These are phyloP conservation scores for Sarotherodon lohbergeri DNA, from an alignment of 2,113 vertebrate species.

Conservation along the genomic window DNA sequence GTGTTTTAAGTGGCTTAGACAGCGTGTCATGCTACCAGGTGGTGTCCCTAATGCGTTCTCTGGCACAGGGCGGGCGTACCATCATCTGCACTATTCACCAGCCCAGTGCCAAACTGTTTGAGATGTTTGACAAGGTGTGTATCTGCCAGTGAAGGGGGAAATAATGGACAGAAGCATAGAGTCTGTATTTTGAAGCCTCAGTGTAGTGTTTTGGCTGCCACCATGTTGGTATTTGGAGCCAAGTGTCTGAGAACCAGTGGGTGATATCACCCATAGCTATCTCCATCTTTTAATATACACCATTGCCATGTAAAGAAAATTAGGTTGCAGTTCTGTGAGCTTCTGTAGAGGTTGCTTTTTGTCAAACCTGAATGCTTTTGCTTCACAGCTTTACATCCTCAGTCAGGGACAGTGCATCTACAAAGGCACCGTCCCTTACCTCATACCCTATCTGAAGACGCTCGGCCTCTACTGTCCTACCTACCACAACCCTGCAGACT, in stretches of 20 bases:
- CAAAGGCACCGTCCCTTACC: slow-evolving; percentile 87
- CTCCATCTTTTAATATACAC: not conserved
- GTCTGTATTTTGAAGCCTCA: not conserved
- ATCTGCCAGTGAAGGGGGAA: not conserved
- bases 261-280: not conserved
- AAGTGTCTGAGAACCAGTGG: not conserved
- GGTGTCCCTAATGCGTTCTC: slow-evolving; percentile 89
- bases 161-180: not conserved
- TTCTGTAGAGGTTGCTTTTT: not conserved
- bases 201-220: not conserved
- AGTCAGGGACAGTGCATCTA: slow-evolving; percentile 98
- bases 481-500: slow-evolving; percentile 97
- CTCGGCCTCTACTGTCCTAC: slow-evolving; percentile 92
- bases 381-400: slow-evolving; percentile 90
- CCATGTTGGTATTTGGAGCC: not conserved
- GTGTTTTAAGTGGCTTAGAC: slow-evolving; percentile 86
- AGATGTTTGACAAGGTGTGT: slow-evolving; percentile 96
- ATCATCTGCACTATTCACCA: slow-evolving; percentile 99
- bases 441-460: slow-evolving; percentile 95
- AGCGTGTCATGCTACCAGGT: slow-evolving; percentile 96
- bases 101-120: slow-evolving; percentile 96
- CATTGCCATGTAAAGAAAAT: not conserved
- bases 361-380: not conserved
- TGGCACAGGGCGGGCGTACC: slow-evolving; percentile 91
- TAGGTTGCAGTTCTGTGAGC: not conserved